phyloP scores from a whole-genome alignment of 2,113 vertebrate genomes.

The Sporophila hypoxantha region DNA sequence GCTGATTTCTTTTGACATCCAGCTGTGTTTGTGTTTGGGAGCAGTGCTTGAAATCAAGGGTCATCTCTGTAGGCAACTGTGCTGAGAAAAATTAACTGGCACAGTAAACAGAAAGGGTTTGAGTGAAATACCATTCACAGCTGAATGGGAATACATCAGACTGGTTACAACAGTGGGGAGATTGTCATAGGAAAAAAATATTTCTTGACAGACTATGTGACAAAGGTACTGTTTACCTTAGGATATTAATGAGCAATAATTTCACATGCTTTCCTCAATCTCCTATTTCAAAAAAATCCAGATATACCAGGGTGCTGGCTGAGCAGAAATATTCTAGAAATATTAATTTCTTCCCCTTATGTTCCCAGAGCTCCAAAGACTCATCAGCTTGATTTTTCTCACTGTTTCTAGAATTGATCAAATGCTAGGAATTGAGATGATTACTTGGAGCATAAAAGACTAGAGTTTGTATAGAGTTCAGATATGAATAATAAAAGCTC shows the following conservation, averaged over 20 bases:
- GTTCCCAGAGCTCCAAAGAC: neutral
- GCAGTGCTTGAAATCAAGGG: conserved; percentile 34
- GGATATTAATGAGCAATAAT: conserved; percentile 4
- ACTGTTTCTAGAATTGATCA: neutral
- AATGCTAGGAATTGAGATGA: neutral
- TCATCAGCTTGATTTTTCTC: neutral
- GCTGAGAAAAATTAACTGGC: conserved; percentile 37
- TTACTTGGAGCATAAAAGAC: neutral
- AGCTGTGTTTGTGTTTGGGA: conserved; percentile 39
- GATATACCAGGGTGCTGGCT: neutral
- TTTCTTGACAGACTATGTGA: conserved; percentile 39
- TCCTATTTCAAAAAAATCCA: neutral
- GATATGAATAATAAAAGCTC: neutral
- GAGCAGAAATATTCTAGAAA: neutral
- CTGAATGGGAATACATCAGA: conserved; percentile 4
- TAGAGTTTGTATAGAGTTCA: neutral
- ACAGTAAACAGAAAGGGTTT: neutral
- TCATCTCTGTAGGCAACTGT: conserved; percentile 38
- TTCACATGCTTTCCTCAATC: neutral
- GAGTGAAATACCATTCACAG: conserved; percentile 28
- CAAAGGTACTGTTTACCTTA: conserved; percentile 1
- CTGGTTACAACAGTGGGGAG: neutral
- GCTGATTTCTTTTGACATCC: conserved; percentile 39
- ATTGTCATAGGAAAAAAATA: conserved; percentile 14
- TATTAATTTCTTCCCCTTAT: neutral